phyloP scores from a whole-genome alignment of 2,797 vertebrate genomes.

The Steatocranus sp. region DNA sequence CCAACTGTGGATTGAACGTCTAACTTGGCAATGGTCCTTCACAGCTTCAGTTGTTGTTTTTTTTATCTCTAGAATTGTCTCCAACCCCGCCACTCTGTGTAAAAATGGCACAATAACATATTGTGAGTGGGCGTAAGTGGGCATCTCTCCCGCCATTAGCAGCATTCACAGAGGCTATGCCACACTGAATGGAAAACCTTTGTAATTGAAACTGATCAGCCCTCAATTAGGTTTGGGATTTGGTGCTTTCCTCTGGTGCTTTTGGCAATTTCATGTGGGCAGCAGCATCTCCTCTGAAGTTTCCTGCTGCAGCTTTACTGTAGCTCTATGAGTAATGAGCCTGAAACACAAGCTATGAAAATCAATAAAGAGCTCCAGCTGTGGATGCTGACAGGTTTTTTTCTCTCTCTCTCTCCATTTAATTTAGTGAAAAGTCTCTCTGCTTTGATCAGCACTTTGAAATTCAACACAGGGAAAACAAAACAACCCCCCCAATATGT shows the following conservation, averaged over 20 bases:
- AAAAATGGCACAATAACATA: conserved; percentile 10
- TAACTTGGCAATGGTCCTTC: background rate
- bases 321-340: conserved; percentile 36
- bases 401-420: background rate
- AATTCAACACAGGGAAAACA: background rate
- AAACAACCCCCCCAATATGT: background rate
- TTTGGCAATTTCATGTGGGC: conserved; percentile 15
- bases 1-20: background rate
- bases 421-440: conserved; percentile 34
- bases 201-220: conserved; percentile 25
- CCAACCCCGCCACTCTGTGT: background rate
- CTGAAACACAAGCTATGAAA: conserved; percentile 35
- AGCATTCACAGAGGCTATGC: background rate
- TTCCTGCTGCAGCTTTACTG: background rate
- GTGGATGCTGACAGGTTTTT: conserved; percentile 12
- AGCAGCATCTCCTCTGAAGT: background rate
- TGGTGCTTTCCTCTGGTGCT: conserved; percentile 15
- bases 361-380: conserved; percentile 38
- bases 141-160: conserved; percentile 4
- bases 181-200: background rate
- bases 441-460: conserved; percentile 51
- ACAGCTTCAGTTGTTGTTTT: background rate
- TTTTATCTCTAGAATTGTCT: background rate
- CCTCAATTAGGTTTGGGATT: conserved; percentile 25
- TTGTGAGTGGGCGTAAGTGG: conserved; percentile 36